A percentile compares a stretch with the other conserved stretches of the same genome.
phyloP scores from a whole-genome alignment of 2,888 invertebrate species.

The Hanleya hanleyi region DNA sequence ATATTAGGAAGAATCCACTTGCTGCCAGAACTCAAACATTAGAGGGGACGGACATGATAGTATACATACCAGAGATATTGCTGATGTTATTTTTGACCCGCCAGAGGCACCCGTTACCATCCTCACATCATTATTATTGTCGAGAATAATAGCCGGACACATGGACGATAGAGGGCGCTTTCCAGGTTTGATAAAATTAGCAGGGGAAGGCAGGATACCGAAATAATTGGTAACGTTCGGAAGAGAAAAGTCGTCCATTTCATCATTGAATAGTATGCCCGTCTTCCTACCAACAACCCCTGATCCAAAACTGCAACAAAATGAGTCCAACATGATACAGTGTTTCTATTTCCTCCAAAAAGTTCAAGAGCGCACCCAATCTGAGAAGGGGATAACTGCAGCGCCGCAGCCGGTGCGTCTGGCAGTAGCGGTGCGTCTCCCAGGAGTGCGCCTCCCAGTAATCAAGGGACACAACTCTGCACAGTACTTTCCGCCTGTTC shows the following conservation, averaged over 20 bases:
- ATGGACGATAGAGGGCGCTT: constrained; percentile 93
- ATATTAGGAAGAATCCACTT: too few species aligned
- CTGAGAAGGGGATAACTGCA: too few species aligned
- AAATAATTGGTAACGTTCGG: constrained; percentile 75
- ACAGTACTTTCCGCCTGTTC: too few species aligned
- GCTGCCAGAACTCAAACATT: too few species aligned
- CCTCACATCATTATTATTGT: constrained; percentile 80
- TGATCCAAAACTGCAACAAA: constrained; percentile 84
- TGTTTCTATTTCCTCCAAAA: too few species aligned
- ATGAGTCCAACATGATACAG: too few species aligned
- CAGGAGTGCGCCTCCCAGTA: too few species aligned
- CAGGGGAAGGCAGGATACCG: constrained; percentile 80
- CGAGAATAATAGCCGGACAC: constrained; percentile 87
- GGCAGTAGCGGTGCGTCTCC: too few species aligned
- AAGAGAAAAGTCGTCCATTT: constrained; percentile 93
- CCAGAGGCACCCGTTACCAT: constrained; percentile 90
- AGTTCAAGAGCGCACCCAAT: too few species aligned
- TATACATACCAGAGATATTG: constrained; percentile 76
- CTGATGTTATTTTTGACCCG: constrained; percentile 91
- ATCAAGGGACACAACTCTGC: too few species aligned
- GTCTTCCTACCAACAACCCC: constrained; percentile 73
- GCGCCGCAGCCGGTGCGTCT: too few species aligned
- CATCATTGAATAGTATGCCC: constrained; percentile 93
- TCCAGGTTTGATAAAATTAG: constrained; percentile 87
- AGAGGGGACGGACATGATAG: too few species aligned